Conservation (phyloP, 2,888 invertebrate species). For the Argyresthia albistria region DNA sequence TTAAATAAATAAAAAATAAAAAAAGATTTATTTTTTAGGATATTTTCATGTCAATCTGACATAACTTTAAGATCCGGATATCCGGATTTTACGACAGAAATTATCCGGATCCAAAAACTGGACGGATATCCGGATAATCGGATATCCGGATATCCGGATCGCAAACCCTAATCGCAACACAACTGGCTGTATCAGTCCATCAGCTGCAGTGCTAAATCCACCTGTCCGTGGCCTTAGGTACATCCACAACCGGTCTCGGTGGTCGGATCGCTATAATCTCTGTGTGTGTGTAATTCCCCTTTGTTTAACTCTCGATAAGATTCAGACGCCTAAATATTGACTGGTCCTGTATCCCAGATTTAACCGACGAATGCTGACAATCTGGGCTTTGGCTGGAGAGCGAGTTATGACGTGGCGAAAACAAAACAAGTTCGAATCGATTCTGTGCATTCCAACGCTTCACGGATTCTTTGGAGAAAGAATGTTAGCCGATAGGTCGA, state of each 20-base stretch:
- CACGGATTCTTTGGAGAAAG: constrained; percentile 51
- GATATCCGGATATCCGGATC: too few relatives aligned
- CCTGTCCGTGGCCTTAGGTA: not conserved
- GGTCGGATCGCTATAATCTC: not conserved
- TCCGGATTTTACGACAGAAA: too few relatives aligned
- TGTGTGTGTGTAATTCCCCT: not conserved
- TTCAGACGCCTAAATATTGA: constrained; percentile 3
- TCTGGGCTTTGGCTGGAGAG: constrained; percentile 23
- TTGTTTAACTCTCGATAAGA: not conserved
- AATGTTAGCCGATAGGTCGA: constrained; percentile 53
- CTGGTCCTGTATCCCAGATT: constrained; percentile 3
- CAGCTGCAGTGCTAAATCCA: not conserved
- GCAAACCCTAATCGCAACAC: not conserved
- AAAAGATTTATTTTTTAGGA: too few relatives aligned
- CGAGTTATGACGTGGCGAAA: constrained; percentile 69
- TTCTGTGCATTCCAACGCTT: constrained; percentile 64
- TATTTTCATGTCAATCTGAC: too few relatives aligned
- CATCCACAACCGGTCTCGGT: constrained; percentile 1
- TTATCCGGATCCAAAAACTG: too few relatives aligned
- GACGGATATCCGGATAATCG: too few relatives aligned
- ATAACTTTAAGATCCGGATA: too few relatives aligned
- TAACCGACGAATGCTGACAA: constrained; percentile 5
- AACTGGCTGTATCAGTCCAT: not conserved
- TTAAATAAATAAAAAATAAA: too few relatives aligned
- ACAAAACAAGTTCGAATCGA: constrained; percentile 65